A percentile compares a stretch with the other conserved stretches of the same genome.
Conservation (phyloP, 2,888 invertebrate genomes). For the Neelides folsomi region DNA sequence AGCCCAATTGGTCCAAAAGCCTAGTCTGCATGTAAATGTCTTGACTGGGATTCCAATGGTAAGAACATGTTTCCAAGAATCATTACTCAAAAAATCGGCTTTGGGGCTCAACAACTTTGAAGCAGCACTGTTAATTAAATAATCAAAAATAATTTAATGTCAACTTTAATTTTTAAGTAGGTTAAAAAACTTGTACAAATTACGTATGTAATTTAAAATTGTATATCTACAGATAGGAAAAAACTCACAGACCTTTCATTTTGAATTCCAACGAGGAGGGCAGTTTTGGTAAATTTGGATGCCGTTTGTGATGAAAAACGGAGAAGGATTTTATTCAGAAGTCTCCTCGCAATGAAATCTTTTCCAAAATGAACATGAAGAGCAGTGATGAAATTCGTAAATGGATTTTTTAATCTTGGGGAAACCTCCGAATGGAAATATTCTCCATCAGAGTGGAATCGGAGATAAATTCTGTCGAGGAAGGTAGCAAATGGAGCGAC, state of each 20-base stretch:
- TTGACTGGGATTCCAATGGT: slow-evolving; percentile 14
- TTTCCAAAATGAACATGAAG: slow-evolving; percentile 6
- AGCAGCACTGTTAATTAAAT: slow-evolving; percentile 1
- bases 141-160: not conserved
- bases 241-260: not conserved
- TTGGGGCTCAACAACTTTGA: slow-evolving; percentile 1
- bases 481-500: slow-evolving; percentile 8
- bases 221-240: not conserved
- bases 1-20: slow-evolving; percentile 23
- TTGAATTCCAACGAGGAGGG: slow-evolving; percentile 9
- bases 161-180: not conserved
- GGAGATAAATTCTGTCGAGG: slow-evolving; percentile 18
- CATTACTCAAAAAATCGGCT: slow-evolving; percentile 17
- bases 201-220: too few relatives aligned
- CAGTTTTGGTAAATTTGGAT: slow-evolving; percentile 17
- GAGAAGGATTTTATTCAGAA: slow-evolving; percentile 20
- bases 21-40: slow-evolving; percentile 12
- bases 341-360: slow-evolving; percentile 18
- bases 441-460: slow-evolving; percentile 23
- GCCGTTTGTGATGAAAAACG: slow-evolving; percentile 15
- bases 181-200: too few relatives aligned
- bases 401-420: slow-evolving; percentile 9
- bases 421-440: slow-evolving; percentile 9
- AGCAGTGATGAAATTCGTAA: slow-evolving; percentile 14
- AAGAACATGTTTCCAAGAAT: slow-evolving; percentile 19